Conservation (phyloP, 2,888 invertebrate genomes). For the Seira musarum region DNA sequence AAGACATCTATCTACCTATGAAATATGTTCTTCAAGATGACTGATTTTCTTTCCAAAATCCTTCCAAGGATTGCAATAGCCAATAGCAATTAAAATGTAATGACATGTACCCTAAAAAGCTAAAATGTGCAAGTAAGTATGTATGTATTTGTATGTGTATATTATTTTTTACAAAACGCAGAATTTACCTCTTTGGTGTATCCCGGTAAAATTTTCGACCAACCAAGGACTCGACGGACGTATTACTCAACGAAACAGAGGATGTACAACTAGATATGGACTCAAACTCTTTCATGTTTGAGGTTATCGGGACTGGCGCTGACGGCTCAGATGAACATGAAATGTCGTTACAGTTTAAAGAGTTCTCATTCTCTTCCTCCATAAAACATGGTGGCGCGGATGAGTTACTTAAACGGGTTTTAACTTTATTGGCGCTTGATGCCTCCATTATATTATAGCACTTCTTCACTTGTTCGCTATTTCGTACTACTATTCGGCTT, state of each 20-base stretch:
- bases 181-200: conserved; percentile 43
- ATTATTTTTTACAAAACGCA: too few species aligned
- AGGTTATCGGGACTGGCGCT: not conserved
- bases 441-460: not conserved
- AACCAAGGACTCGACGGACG: conserved; percentile 37
- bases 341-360: not conserved
- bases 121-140: too few species aligned
- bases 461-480: too few species aligned
- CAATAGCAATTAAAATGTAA: too few species aligned
- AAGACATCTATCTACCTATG: too few species aligned
- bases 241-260: not conserved
- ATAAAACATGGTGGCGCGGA: not conserved
- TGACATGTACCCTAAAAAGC: too few species aligned
- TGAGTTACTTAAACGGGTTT: not conserved
- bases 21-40: too few species aligned
- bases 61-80: too few species aligned
- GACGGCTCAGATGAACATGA: not conserved
- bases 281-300: not conserved
- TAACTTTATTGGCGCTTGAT: not conserved
- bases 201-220: conserved; percentile 55
- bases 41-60: too few species aligned
- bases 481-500: too few species aligned
- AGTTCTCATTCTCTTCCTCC: not conserved
- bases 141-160: too few species aligned
- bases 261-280: not conserved